phyloP scores from a whole-genome alignment of 2,888 invertebrate species.

The Troides helena region DNA sequence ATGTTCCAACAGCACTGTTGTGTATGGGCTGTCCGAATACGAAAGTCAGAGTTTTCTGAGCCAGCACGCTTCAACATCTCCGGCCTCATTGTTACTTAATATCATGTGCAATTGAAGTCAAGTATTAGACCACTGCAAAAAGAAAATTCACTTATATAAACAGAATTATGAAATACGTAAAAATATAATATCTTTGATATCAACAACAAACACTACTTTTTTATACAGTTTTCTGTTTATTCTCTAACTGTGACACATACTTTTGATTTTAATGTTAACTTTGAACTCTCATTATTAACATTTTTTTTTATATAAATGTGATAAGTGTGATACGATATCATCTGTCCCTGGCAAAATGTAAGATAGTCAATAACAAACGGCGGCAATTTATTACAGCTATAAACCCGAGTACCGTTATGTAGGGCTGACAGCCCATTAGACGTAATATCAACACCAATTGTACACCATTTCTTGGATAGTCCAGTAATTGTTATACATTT shows the following conservation, averaged over 20 bases:
- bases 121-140: no score
- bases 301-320: not conserved
- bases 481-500: not conserved
- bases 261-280: not conserved
- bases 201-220: not conserved
- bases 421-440: constrained; percentile 39
- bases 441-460: constrained; percentile 3
- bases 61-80: no score
- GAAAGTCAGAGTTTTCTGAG: no score
- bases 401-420: constrained; percentile 53
- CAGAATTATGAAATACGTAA: no score
- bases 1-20: no score
- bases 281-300: not conserved
- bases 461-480: not conserved
- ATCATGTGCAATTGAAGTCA: no score
- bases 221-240: not conserved
- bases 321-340: constrained; percentile 8
- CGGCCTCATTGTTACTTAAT: no score
- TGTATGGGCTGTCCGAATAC: no score
- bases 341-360: constrained; percentile 17
- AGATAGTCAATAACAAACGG: constrained; percentile 36
- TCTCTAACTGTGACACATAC: not conserved
- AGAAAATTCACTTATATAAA: no score
- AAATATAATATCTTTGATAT: no score
- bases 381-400: constrained; percentile 55